These are phyloP conservation scores for Hesperophylax magnus DNA, from an alignment of 1,140 invertebrate species.

Conservation along the genomic window DNA sequence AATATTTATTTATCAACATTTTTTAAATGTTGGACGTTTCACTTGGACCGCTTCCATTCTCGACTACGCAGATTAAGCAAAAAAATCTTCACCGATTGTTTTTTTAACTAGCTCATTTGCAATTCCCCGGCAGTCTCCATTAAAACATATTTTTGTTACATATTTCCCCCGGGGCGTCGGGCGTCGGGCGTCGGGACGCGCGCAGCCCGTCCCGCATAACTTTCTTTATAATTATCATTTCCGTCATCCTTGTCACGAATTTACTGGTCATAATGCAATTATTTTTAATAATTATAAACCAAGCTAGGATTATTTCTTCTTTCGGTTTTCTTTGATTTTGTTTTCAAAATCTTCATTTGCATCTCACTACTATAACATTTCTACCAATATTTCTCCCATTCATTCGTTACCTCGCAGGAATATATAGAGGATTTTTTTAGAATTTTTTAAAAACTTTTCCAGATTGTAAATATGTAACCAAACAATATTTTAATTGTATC, in stretches of 20 bases:
- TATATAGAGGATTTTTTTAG: no score
- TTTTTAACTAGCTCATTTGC: conserved; percentile 34
- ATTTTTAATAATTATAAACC: not conserved
- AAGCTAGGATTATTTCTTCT: no score
- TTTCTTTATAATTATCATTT: not conserved
- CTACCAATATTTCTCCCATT: no score
- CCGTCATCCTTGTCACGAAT: not conserved
- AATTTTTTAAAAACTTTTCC: no score
- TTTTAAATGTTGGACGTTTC: not conserved
- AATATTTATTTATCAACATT: no score
- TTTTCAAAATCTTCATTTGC: no score
- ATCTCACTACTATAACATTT: no score
- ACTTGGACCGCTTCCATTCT: not conserved
- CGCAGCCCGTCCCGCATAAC: not conserved
- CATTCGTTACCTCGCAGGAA: no score
- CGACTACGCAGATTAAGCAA: not conserved
- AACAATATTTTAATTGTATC: no score
- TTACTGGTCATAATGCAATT: not conserved
- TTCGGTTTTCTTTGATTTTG: no score
- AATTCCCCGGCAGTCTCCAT: conserved; percentile 10
- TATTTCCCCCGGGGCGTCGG: conserved; percentile 11
- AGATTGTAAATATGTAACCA: no score
- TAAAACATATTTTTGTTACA: conserved; percentile 26
- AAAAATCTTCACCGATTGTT: conserved; percentile 7
- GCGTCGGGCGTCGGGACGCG: not conserved